Base-by-base conservation (phyloP, 2,113 vertebrate species). In the Mohoua ochrocephala region DNA sequence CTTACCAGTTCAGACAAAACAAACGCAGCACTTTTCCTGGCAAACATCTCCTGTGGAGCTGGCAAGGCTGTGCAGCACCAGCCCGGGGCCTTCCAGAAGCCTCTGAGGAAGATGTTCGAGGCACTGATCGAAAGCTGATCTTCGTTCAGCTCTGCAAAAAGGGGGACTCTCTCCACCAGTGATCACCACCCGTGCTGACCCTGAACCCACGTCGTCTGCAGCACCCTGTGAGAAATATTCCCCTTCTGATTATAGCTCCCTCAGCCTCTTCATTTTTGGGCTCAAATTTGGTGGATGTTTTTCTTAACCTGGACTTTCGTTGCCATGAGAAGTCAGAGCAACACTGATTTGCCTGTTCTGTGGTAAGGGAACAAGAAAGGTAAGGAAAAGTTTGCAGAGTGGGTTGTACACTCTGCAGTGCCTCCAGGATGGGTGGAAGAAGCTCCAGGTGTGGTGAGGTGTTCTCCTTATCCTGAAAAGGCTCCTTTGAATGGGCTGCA, bases 181-280 rank as follows among this genome's bases (percentile, higher is more conserved):
- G 39, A 6, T 49, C 0, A 1, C 19, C 1, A 2, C 31, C 20
- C 0, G 0, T 27, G 50, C 68, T 74, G 59, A 21, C 31, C 31
- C 31, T 13, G 33, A 54, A n/a, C 28, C 23, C 12, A 2, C 1
- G 0, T 15, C 0, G 1, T 28, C 47, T 53, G 68, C 63, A 41
- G 49, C 53, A 44, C 13, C 22, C n/a, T 8, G 3, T 22, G 14
- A 52, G 35, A 77, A 89, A 64, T 24, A 35, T 39, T 69, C 30
- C 28, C 22, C 7, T 67, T 57, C 28, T 42, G 11, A 41, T 69
- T 42, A 4, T 7, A 70, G 74, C 20, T 74, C 37, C 28, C 44
- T 33, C 41, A 67, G 13, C 26, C 8, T 56, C 42, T 49, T 65
- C 13, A 28, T 42, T 87, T 78, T 13, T 20, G 47, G 39, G 44